Evolutionary conservation across 2,797 vertebrate genomes (phyloP), one percentile per base, ranked within the genome.

Genomic region (Hippocampus kuda): DNA sequence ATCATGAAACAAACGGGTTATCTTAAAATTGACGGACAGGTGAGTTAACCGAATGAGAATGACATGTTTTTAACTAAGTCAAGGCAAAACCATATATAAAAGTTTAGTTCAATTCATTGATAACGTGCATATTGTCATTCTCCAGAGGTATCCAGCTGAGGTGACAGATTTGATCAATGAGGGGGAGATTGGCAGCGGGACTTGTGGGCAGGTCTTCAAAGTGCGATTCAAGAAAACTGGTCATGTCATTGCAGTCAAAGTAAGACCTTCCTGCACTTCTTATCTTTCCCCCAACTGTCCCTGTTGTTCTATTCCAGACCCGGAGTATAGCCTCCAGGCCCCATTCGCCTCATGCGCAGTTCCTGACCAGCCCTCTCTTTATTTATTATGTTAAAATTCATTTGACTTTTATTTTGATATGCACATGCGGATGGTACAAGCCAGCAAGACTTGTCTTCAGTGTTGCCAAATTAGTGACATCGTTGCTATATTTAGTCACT

Each of bases 1-100:
- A 97, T 97, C 75, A 97, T 97, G 93, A 97, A 95, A 79, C 95
- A 97, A 87, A 97, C 95, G 0, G 95, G 95, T 70, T 97, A 94
- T 81, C 90, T 97, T 65, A 95, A 94, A 84, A 95, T 97, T 0
- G 94, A 94, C 3, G 95, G 95, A 66, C 93, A 96, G 94, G 95
- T 97, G 68, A 89, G 82, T 51, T 42, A 38, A 38, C 6, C 34
- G 34, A 8, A 38, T 38, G 34, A 38, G 34, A 38, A 5, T 20
- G 38, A n/a, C 61, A n/a, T 27, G 22, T 12, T 18, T 51, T 61
- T 61, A 4, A 48, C 2, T 4, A 15, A 18, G 46, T 4, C 18
- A 16, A 49, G 18, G 16, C 18, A 18, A 4, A 49, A 18, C 4
- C 16, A 1, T 6, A 49, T 5, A 20, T 5, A 16, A 49, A 49